Conservation (phyloP, 2,888 invertebrate genomes). For the Silvanus unidentatus region DNA sequence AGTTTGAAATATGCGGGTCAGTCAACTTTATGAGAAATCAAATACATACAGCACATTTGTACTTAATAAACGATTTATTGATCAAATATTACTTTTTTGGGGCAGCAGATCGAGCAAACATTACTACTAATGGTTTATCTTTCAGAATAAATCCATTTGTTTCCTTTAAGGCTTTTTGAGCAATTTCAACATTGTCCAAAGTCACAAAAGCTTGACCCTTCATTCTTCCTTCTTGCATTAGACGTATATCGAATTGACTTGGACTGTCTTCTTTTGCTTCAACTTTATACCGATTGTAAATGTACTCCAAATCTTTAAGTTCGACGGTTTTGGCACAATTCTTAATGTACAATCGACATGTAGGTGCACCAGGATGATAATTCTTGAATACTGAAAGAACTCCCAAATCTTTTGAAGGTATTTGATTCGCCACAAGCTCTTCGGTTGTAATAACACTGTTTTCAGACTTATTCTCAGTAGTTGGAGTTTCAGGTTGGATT, state of each 20-base stretch:
- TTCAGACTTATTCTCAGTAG: slow-evolving; percentile 14
- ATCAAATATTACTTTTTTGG: too few relatives aligned
- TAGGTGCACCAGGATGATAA: slow-evolving; percentile 75
- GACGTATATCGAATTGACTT: slow-evolving; percentile 60
- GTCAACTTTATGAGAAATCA: too few relatives aligned
- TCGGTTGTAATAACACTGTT: slow-evolving; percentile 52
- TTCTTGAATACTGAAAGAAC: slow-evolving; percentile 77
- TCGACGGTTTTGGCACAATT: slow-evolving; percentile 78
- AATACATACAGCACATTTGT: too few relatives aligned
- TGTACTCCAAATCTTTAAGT: slow-evolving; percentile 66
- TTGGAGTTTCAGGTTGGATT: slow-evolving; percentile 14
- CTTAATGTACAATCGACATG: slow-evolving; percentile 84
- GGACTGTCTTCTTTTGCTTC: slow-evolving; percentile 41
- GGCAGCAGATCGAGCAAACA: too few relatives aligned
- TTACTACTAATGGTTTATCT: slow-evolving; percentile 84
- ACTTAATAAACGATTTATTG: too few relatives aligned
- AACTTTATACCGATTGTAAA: slow-evolving; percentile 64
- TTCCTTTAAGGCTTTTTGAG: slow-evolving; percentile 70
- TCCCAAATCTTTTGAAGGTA: slow-evolving; percentile 66
- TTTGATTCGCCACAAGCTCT: slow-evolving; percentile 61
- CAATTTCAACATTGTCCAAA: slow-evolving; percentile 62
- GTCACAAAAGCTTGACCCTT: slow-evolving; percentile 94
- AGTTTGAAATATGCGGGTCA: too few relatives aligned
- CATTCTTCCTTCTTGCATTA: slow-evolving; percentile 94
- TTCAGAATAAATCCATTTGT: slow-evolving; percentile 84